Evolutionary conservation across 2,113 vertebrate species (phyloP).

Genomic region (Indicator indicator): DNA sequence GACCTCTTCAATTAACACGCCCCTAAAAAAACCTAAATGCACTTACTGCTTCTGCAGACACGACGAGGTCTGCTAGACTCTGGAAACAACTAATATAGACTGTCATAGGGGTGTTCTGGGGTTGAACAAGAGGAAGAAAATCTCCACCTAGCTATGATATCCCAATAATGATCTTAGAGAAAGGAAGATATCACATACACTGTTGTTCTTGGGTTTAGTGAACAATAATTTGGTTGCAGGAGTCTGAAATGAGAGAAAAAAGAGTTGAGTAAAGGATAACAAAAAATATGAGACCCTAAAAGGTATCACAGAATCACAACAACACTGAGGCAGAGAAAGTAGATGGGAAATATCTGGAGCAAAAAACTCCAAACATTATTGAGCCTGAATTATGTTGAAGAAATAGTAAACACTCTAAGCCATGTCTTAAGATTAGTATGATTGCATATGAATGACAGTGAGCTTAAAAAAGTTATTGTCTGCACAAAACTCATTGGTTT

Average conservation of each 20-base stretch:
- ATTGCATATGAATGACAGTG: background rate
- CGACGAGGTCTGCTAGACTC: background rate
- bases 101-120: background rate
- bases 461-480: background rate
- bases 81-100: background rate
- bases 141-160: background rate
- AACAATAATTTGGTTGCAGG: background rate
- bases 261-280: background rate
- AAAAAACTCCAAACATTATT: background rate
- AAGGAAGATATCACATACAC: background rate
- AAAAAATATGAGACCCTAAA: background rate
- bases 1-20: background rate
- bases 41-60: background rate
- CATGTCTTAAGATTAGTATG: background rate
- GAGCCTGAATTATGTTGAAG: background rate
- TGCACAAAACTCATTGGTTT: background rate
- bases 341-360: background rate
- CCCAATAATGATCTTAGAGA: background rate
- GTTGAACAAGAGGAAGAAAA: background rate
- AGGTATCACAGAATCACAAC: background rate
- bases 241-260: background rate
- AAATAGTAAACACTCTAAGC: background rate
- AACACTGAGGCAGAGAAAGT: background rate
- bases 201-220: background rate
- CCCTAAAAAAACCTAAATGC: background rate